Conservation (phyloP, 2,113 vertebrate genomes). For the Galemys pyrenaicus region DNA sequence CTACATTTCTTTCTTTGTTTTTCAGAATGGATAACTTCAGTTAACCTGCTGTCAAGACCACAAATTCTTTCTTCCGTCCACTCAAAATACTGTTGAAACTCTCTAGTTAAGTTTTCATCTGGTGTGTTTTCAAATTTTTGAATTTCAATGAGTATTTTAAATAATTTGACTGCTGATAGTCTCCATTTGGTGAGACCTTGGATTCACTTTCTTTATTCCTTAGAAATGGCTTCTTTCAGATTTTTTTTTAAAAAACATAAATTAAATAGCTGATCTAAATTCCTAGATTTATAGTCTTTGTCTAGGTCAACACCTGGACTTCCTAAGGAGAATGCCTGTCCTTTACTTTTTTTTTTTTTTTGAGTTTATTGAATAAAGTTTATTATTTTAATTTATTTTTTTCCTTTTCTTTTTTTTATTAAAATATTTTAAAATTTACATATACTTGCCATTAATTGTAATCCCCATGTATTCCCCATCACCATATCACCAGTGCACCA, state of each 20-base stretch:
- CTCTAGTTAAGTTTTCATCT: not conserved
- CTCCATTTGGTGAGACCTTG: not conserved
- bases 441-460: too few relatives aligned
- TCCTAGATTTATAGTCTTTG: too few relatives aligned
- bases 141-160: not conserved
- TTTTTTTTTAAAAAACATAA: not conserved
- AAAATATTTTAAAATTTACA: too few relatives aligned
- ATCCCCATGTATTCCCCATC: too few relatives aligned
- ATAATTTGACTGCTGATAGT: not conserved
- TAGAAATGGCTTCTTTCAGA: not conserved
- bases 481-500: too few relatives aligned
- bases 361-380: too few relatives aligned
- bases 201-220: not conserved
- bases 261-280: not conserved
- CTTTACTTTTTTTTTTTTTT: not conserved
- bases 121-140: not conserved
- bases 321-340: not conserved
- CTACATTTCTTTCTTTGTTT: too few relatives aligned
- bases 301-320: not conserved
- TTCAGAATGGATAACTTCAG: too few relatives aligned
- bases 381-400: too few relatives aligned
- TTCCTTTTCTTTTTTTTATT: too few relatives aligned
- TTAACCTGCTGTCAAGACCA: not conserved
- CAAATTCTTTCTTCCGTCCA: not conserved
- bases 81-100: not conserved